Evolutionary conservation across 2,797 vertebrate species (phyloP).

Genomic region (Pangasius macronema): DNA sequence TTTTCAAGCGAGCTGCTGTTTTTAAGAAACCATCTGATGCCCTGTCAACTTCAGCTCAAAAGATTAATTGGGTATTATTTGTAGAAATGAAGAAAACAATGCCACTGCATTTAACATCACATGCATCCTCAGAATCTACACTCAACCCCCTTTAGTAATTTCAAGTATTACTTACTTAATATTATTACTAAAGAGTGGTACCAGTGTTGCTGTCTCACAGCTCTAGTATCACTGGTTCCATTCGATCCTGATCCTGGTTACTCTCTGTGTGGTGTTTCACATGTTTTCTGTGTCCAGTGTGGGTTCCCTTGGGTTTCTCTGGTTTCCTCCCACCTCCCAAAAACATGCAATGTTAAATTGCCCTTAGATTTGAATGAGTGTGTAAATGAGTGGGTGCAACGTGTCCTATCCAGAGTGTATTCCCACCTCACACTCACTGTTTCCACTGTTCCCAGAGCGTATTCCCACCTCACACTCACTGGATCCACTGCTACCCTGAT

Average conservation of each 20-base stretch:
- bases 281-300: background rate
- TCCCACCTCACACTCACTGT: background rate
- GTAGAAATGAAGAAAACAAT: background rate
- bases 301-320: background rate
- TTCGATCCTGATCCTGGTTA: background rate
- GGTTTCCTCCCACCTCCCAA: background rate
- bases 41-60: background rate
- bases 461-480: background rate
- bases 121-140: background rate
- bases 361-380: background rate
- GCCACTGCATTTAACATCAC: background rate
- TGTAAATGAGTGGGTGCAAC: background rate
- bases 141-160: background rate
- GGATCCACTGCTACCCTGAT: background rate
- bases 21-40: background rate
- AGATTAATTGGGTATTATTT: background rate
- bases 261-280: background rate
- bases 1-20: constrained; percentile 12
- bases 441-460: background rate
- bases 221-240: background rate
- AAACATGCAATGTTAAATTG: background rate
- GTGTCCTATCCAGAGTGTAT: background rate
- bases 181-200: background rate
- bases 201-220: background rate
- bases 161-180: background rate